Base-by-base conservation (phyloP, 1,140 invertebrate species). In the Brachionus calyciflorus region DNA sequence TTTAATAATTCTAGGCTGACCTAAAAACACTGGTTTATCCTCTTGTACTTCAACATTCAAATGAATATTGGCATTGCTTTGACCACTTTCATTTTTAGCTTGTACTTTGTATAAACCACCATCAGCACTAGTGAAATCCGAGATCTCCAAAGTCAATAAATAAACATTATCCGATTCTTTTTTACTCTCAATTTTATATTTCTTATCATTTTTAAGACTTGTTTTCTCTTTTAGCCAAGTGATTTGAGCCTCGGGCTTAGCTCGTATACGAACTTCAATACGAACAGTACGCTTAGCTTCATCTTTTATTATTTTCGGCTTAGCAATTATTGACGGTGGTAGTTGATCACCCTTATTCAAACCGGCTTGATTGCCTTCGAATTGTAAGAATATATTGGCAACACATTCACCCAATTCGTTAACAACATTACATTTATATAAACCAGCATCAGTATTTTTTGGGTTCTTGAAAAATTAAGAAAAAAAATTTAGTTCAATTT, bases 101-200 rank as follows among this genome's bases (percentile, higher is more conserved):
- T 93, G 93, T 82, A 96, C 93, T 87, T 93, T 93, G 87, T 96
- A 96, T 75, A 94, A 89, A 81, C 93, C 93, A 78, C 92, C 92
- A 85, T 96, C 93, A 19, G 24, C 51, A 0, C 44, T 12, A 41
- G 6, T 26, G 41, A 60, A 60, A 63, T 63, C 55, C 26, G 40
- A 33, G 21, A 76, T 76, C 10, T 76, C 73, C 24, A 76, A 26
- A 14, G 24, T 33, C 1, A 76, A 33, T 12, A 76, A 21, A 60
- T 37, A 77, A 17, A 37, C 17, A 68, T 77, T 46, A n/a, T 77
- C 57, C 4, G 40, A 24, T 65, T 63, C 46, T 28, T 77, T 77
- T 53, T 60, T 65, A 33, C 17, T 48, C n/a, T 46, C 49, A 14
- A 63, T 77, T 40, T 77, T 77, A 37, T 63, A 63, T 17, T 76